These are phyloP conservation scores for Grantiella picta DNA, from an alignment of 2,113 vertebrate species.

Conservation along the genomic window DNA sequence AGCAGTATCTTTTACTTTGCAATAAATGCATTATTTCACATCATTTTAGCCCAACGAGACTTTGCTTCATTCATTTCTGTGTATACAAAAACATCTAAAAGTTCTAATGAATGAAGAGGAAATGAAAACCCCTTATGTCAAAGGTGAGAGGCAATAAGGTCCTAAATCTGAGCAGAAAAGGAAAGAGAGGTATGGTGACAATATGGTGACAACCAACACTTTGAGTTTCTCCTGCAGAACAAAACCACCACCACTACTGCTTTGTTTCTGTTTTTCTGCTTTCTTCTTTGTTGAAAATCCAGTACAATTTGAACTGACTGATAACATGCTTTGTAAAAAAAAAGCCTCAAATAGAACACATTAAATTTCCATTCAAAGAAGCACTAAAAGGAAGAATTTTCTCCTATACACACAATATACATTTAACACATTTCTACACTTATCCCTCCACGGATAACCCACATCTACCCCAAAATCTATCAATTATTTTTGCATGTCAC, in stretches of 20 bases:
- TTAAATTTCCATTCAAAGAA: neutral
- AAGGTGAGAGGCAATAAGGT: slow-evolving; percentile 40
- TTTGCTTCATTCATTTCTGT: neutral
- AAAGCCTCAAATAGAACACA: neutral
- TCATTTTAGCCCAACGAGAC: neutral
- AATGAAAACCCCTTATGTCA: neutral
- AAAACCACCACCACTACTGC: neutral
- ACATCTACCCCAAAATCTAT: neutral
- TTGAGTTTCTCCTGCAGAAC: neutral
- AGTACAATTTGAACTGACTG: neutral
- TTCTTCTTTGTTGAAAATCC: neutral
- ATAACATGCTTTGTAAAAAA: neutral
- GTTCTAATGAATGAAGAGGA: neutral
- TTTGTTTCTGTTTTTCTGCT: neutral
- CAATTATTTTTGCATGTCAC: neutral
- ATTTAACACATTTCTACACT: neutral
- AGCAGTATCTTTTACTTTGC: neutral
- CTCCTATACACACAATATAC: accelerated
- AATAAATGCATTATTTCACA: neutral
- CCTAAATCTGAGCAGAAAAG: neutral
- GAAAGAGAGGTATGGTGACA: neutral
- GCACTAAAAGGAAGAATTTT: neutral
- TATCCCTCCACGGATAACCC: neutral
- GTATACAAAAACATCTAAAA: neutral
- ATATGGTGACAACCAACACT: neutral